Percentiles rank a stretch among this genome's conserved stretches.
Conservation (phyloP, 2,113 vertebrate genomes). For the Ctenomys sociabilis region DNA sequence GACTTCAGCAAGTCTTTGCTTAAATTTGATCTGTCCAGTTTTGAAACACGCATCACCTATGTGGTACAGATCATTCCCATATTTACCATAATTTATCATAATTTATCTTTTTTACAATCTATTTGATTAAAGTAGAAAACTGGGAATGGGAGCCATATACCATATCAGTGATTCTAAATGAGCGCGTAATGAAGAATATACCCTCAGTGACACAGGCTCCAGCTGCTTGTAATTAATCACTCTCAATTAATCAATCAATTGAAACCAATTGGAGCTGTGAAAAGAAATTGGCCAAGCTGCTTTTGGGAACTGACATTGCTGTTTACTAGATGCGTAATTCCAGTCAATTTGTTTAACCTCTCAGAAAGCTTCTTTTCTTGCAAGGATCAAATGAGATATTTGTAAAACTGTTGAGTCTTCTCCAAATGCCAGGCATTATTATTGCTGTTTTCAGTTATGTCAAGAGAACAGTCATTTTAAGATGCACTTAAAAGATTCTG, state of each 20-base stretch:
- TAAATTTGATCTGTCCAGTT: not conserved
- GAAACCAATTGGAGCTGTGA: conserved; percentile 26
- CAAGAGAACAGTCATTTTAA: not conserved
- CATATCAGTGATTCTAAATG: not conserved
- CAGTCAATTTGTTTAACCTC: conserved; percentile 3
- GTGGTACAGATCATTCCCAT: not conserved
- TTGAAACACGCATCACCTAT: not conserved
- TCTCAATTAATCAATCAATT: conserved; percentile 66
- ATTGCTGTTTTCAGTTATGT: not conserved
- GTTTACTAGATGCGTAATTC: conserved; percentile 9
- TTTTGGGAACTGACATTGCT: not conserved
- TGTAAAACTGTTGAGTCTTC: not conserved
- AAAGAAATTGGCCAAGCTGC: conserved; percentile 18
- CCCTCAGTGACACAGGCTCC: conserved; percentile 19
- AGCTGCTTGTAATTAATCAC: conserved; percentile 67
- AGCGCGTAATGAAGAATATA: not conserved
- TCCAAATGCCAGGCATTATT: not conserved
- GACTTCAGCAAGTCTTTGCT: not conserved
- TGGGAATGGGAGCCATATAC: not conserved
- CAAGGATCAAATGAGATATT: not conserved
- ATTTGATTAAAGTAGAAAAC: not conserved
- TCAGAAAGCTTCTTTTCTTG: conserved; percentile 18
- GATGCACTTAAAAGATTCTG: not conserved
- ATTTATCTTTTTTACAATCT: not conserved
- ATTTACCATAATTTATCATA: not conserved